These are phyloP conservation scores for Caenorhabditis virilis DNA, from an alignment of 2,888 invertebrate genomes.

Conservation along the genomic window DNA sequence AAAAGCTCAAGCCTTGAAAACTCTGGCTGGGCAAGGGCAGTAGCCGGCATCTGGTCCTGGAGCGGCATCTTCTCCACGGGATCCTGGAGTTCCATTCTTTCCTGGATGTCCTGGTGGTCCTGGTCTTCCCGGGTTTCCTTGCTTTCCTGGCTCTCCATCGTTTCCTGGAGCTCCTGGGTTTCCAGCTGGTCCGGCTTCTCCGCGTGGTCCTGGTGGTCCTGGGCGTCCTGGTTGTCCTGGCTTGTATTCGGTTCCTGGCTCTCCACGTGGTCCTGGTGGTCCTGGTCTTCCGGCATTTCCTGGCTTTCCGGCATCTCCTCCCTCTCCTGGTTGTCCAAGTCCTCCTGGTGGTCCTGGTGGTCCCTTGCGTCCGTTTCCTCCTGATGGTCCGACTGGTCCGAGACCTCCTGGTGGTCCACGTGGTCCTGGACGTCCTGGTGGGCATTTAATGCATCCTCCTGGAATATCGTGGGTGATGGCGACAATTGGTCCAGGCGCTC, in stretches of 20 bases:
- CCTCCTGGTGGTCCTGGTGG: constrained; percentile 46
- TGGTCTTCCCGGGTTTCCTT: constrained; percentile 47
- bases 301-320: constrained; percentile 42
- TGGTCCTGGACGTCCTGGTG: constrained; percentile 48
- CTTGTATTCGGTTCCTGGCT: constrained; percentile 48
- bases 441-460: constrained; percentile 55
- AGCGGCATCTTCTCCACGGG: constrained; percentile 35
- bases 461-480: constrained; percentile 56
- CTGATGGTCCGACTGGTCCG: constrained; percentile 45
- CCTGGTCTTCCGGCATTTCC: constrained; percentile 48
- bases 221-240: constrained; percentile 49
- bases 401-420: constrained; percentile 41
- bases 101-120: constrained; percentile 50
- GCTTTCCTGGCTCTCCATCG: constrained; percentile 48
- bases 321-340: constrained; percentile 37
- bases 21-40: constrained; percentile 47
- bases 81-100: constrained; percentile 46
- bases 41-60: constrained; percentile 50
- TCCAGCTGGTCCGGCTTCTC: constrained; percentile 50
- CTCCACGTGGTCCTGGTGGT: constrained; percentile 49
- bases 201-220: constrained; percentile 52
- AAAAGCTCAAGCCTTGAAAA: constrained; percentile 22
- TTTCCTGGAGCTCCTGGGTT: constrained; percentile 45
- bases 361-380: constrained; percentile 44
- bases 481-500: constrained; percentile 53